Evolutionary conservation across 2,888 invertebrate genomes (phyloP).

Genomic region (Cataglyphis livida): DNA sequence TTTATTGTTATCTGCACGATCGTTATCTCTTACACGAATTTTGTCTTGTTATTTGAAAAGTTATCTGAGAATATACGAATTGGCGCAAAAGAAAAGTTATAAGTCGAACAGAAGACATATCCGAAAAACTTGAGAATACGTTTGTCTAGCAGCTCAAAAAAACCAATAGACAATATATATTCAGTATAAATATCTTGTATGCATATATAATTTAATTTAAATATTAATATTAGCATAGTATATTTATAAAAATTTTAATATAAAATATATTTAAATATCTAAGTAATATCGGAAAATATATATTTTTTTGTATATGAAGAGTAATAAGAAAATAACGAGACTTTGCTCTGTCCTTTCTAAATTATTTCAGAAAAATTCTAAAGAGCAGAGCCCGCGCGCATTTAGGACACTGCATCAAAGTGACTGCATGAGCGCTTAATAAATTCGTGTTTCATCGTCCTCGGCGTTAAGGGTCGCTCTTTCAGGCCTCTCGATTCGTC

Average conservation of each 20-base stretch:
- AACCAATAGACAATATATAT: background rate
- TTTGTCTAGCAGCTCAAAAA: background rate
- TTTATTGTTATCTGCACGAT: background rate
- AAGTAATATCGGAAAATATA: background rate
- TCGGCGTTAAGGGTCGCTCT: slow-evolving; percentile 17
- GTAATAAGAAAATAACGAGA: background rate
- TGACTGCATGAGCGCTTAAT: slow-evolving; percentile 7
- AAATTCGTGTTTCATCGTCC: slow-evolving; percentile 1
- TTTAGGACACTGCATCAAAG: slow-evolving; percentile 1
- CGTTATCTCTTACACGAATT: background rate
- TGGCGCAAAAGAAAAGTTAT: background rate
- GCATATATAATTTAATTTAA: background rate
- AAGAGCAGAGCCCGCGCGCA: background rate
- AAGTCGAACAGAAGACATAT: background rate
- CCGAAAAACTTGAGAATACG: background rate
- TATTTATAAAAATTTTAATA: background rate
- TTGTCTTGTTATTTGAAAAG: background rate
- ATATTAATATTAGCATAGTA: background rate
- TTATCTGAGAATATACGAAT: background rate
- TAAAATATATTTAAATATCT: background rate
- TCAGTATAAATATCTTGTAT: background rate
- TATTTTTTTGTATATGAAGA: background rate
- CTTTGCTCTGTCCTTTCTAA: background rate
- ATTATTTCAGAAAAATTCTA: slow-evolving; percentile 5
- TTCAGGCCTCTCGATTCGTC: slow-evolving; percentile 18